These are phyloP conservation scores for Drosophila bipectinata DNA, from an alignment of 1,140 invertebrate species.

Conservation along the genomic window DNA sequence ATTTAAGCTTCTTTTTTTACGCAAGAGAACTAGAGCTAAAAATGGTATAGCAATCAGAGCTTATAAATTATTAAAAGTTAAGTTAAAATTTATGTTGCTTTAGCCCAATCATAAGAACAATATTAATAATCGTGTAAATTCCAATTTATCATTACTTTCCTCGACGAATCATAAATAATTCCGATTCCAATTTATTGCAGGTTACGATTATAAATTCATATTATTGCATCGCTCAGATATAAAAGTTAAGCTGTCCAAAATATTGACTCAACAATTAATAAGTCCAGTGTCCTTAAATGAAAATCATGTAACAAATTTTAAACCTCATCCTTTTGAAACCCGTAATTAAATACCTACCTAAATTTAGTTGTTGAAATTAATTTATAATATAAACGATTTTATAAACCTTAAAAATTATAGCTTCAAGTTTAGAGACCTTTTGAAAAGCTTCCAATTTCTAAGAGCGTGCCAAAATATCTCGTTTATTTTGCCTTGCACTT, in stretches of 20 bases:
- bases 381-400: neutral
- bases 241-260: neutral
- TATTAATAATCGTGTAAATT: neutral
- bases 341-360: too few relatives aligned
- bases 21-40: neutral
- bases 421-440: neutral
- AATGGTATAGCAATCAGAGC: neutral
- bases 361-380: neutral
- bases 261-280: neutral
- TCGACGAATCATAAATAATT: neutral
- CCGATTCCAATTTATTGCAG: neutral
- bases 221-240: neutral
- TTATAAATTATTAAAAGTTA: too few relatives aligned
- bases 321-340: too few relatives aligned
- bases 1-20: neutral
- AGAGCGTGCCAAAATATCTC: constrained; percentile 23
- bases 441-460: neutral
- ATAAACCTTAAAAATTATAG: neutral
- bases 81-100: neutral
- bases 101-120: neutral
- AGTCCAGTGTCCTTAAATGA: neutral
- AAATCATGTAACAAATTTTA: too few relatives aligned
- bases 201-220: neutral
- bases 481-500: constrained; percentile 41
- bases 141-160: neutral